These are phyloP conservation scores for Drosophila birchii DNA, from an alignment of 2,888 invertebrate genomes.

Conservation along the genomic window DNA sequence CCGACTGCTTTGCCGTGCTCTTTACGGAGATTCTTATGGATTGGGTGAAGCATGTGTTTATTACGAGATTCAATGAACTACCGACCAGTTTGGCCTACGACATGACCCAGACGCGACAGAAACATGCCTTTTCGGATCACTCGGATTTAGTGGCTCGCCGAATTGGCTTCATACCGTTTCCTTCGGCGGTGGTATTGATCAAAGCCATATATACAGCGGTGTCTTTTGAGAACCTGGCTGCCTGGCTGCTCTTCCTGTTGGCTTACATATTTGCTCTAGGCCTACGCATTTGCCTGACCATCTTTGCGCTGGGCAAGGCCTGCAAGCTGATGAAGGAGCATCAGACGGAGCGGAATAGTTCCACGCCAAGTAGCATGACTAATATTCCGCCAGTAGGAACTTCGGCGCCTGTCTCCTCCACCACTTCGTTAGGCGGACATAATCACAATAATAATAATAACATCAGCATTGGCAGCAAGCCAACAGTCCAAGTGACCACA, in stretches of 20 bases:
- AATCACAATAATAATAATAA: constrained; percentile 55
- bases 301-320: constrained; percentile 95
- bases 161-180: constrained; percentile 99
- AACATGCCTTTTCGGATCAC: constrained; percentile 98
- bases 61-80: constrained; percentile 99
- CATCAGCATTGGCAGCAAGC: constrained; percentile 33
- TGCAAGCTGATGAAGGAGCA: constrained; percentile 93
- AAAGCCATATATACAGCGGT: constrained; percentile 94
- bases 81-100: constrained; percentile 96
- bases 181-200: constrained; percentile 96
- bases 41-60: constrained; percentile 99
- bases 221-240: constrained; percentile 89
- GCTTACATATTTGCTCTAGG: constrained; percentile 91
- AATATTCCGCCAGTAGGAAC: constrained; percentile 73
- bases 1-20: constrained; percentile 95
- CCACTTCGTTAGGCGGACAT: constrained; percentile 23
- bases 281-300: constrained; percentile 92
- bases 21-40: constrained; percentile 97
- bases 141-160: constrained; percentile 97
- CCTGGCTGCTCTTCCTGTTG: constrained; percentile 89
- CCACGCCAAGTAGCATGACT: constrained; percentile 81
- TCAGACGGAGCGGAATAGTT: constrained; percentile 85
- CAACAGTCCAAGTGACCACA: constrained; percentile 63
- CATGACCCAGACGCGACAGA: constrained; percentile 96
- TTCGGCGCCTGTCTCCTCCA: background rate